These are phyloP conservation scores for Meloidogyne floridensis DNA, from an alignment of 1,140 invertebrate species.

Conservation along the genomic window DNA sequence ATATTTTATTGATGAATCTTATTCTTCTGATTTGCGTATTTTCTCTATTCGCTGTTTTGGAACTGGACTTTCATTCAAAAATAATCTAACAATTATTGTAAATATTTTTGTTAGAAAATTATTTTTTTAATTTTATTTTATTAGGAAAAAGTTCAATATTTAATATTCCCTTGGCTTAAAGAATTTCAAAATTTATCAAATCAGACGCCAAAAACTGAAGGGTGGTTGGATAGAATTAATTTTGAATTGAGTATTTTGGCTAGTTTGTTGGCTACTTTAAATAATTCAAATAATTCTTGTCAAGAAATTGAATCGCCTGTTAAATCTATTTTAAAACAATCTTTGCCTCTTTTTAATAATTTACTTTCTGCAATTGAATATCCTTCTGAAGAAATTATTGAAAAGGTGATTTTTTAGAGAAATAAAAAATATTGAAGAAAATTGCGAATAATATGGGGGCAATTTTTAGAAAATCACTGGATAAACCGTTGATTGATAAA, in stretches of 20 bases:
- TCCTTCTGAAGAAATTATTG: constrained; percentile 14
- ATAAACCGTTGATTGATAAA: no score
- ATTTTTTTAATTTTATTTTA: neutral
- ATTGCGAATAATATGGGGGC: no score
- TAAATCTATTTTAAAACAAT: constrained; percentile 18
- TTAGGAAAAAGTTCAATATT: constrained; percentile 24
- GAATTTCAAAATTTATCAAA: constrained; percentile 17
- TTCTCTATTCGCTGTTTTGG: constrained; percentile 29
- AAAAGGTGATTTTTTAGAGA: constrained; percentile 14
- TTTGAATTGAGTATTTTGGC: constrained; percentile 31
- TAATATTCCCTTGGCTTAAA: constrained; percentile 23
- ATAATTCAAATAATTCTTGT: no score
- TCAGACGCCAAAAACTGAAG: neutral
- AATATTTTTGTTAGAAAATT: neutral
- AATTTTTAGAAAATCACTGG: no score
- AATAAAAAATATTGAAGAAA: no score
- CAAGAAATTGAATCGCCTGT: constrained; percentile 16
- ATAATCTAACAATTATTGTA: constrained; percentile 23
- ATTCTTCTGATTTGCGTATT: constrained; percentile 1
- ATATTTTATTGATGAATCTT: constrained; percentile 18
- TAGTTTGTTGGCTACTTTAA: constrained; percentile 24
- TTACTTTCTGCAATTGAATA: neutral
- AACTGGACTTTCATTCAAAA: constrained; percentile 30
- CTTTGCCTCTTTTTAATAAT: constrained; percentile 30
- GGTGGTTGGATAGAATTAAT: constrained; percentile 1